Evolutionary conservation across 2,113 vertebrate genomes (phyloP).

Genomic region (Passer domesticus): DNA sequence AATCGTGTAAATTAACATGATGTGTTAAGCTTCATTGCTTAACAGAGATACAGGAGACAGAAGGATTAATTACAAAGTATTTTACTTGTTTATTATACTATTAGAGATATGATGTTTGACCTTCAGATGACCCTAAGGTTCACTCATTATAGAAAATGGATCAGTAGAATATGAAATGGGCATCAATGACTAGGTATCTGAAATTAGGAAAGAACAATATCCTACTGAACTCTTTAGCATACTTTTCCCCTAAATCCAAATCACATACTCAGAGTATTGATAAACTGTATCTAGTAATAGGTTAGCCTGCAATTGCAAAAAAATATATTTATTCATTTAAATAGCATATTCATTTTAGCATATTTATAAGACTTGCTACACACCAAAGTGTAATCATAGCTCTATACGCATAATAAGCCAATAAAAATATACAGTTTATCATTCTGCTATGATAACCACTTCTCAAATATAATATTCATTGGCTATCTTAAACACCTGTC

Average conservation of each 20-base stretch:
- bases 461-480: constrained; percentile 2
- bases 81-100: not conserved
- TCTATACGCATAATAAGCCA: constrained; percentile 34
- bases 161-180: not conserved
- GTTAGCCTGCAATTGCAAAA: not conserved
- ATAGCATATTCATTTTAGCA: constrained; percentile 21
- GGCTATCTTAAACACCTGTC: constrained; percentile 16
- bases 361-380: not conserved
- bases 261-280: not conserved
- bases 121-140: not conserved
- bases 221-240: not conserved
- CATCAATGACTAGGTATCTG: not conserved
- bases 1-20: not conserved
- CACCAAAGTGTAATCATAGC: constrained; percentile 1
- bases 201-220: not conserved
- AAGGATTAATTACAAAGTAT: not conserved
- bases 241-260: not conserved
- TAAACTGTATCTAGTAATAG: not conserved
- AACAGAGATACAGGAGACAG: not conserved
- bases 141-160: not conserved
- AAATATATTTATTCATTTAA: constrained; percentile 7
- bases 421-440: constrained; percentile 16
- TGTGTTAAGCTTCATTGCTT: not conserved
- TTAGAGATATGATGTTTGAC: not conserved
- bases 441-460: not conserved